Base-by-base conservation (phyloP, 2,113 vertebrate genomes). In the Clarias macrocephalus region DNA sequence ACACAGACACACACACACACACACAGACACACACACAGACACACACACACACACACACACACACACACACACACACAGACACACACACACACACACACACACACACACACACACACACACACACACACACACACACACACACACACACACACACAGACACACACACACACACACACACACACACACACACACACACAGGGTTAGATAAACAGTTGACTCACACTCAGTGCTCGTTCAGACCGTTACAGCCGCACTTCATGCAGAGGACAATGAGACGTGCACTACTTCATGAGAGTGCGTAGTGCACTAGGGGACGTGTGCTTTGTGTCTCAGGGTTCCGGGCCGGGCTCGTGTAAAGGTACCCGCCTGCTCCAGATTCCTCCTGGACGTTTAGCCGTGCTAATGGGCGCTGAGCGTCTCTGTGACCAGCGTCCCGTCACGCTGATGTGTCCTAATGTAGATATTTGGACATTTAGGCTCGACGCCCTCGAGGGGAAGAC, bases 381-480 rank as follows among this genome's bases (percentile, higher is more conserved):
- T 95, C 89, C 92, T 92, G 93, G 88, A 86, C 91, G 92, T 96
- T 95, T 93, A 93, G 88, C 88, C 89, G 80, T 18, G 88, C 90
- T 94, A 94, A 95, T 94, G 93, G 93, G 85, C 91, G 93, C 91
- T 90, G 91, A 92, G 92, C 84, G 92, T 90, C 86, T 15, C n/a
- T 68, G 65, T 30, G 37, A 90, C 92, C 88, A 90, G 85, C 90
- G 90, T 89, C 88, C 90, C 90, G 83, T 92, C 92, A 93, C 42
- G 83, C 89, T 93, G 91, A 93, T 92, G 91, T 87, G 86, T 85
- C 89, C 90, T 94, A 93, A 95, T 93, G 90, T 92, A 93, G 92
- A 93, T 92, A 88, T 92, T 92, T 93, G 92, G 88, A 95, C 93
- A 92, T 93, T 88, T 90, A 75, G 75, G 84, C 63, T 65, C 30